These are phyloP conservation scores for Hoplias malabaricus DNA, from an alignment of 2,113 vertebrate species.

Conservation along the genomic window DNA sequence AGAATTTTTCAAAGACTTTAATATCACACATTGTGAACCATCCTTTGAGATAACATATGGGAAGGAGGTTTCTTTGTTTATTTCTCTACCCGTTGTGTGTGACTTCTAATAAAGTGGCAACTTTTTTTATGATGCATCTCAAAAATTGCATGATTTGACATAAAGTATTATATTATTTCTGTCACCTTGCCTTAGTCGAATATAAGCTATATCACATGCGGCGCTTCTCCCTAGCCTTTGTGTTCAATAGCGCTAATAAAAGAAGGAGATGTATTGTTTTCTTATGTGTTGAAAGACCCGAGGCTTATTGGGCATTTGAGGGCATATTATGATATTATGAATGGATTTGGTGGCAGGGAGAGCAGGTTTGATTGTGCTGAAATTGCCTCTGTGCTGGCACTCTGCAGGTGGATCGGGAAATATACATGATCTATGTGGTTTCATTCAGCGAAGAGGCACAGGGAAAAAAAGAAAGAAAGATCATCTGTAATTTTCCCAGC, in stretches of 20 bases:
- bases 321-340: constrained; percentile 60
- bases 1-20: too few relatives aligned
- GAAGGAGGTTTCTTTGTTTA: background rate
- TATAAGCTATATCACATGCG: constrained; percentile 23
- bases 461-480: background rate
- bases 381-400: constrained; percentile 58
- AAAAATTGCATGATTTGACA: background rate
- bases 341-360: constrained; percentile 54
- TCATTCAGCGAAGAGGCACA: constrained; percentile 42
- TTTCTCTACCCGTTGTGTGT: background rate
- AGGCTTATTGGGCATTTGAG: constrained; percentile 43
- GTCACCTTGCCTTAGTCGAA: background rate
- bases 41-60: too few relatives aligned
- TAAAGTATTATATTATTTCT: background rate
- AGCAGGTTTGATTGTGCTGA: constrained; percentile 53
- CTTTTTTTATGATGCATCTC: background rate
- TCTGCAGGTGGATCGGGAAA: constrained; percentile 37
- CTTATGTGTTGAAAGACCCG: constrained; percentile 33
- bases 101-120: background rate
- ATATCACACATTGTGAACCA: too few relatives aligned
- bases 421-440: constrained; percentile 37
- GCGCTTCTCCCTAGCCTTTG: background rate
- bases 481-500: constrained; percentile 34
- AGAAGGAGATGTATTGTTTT: constrained; percentile 41
- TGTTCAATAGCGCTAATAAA: constrained; percentile 11